Evolutionary conservation across 2,797 vertebrate species (phyloP), one percentile per base, ranked within the genome.

Genomic region (Gadopsis bispinosus): DNA sequence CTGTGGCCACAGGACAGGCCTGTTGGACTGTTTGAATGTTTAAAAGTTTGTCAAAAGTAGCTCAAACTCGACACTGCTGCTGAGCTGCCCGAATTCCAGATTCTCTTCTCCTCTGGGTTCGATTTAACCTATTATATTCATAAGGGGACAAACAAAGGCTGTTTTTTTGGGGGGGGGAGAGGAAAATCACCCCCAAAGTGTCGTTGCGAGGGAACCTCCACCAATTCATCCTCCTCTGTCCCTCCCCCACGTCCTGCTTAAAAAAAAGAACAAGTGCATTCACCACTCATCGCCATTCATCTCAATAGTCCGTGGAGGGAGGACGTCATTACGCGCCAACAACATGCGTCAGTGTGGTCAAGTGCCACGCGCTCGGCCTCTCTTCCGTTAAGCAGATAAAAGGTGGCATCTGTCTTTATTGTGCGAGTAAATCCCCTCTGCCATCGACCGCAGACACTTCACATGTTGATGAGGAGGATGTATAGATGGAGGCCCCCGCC

Each of bases 331-430:
- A 80, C 68, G 69, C 71, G 75, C 53, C 87, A 77, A 58, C 79
- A 55, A 69, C 80, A 41, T 58, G 79, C 79, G 41, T 39, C 50
- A 19, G 0, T 14, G 81, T 53, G 83, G 87, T 91, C 84, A 83
- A 90, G 91, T 91, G 91, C 89, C 91, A 92, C 88, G 91, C 87
- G 92, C 84, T 82, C 74, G 7, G 81, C 81, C 89, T 80, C 88
- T 92, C 90, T 89, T 90, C 91, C 88, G 87, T 93, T 91, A 87
- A 85, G 87, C 86, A 80, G 77, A 92, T 92, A 92, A 94, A 94
- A 92, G 91, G 85, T 83, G 88, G 88, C 94, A 95, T 94, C 94
- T 95, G 94, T 92, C 91, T 86, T 91, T 88, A 90, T 93, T 92
- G 91, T 93, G 91, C 4, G 59, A 54, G 79, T 68, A 86, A 91